Conservation (phyloP, 2,113 vertebrate genomes). For the Microtus montanus region DNA sequence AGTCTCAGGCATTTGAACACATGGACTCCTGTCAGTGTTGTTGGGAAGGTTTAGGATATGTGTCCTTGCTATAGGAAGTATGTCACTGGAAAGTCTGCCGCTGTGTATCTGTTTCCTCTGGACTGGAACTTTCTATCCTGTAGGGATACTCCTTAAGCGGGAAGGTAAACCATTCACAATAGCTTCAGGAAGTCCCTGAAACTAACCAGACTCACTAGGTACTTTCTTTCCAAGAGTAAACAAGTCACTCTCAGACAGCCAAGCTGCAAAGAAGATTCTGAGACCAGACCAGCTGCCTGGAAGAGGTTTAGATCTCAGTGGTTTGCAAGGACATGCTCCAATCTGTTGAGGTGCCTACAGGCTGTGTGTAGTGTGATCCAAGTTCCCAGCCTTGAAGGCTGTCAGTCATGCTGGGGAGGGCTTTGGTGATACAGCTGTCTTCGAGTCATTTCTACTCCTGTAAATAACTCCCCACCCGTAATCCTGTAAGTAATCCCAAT, state of each 20-base stretch:
- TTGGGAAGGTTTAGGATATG: background rate
- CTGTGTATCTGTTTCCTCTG: background rate
- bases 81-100: background rate
- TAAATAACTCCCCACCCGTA: background rate
- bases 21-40: background rate
- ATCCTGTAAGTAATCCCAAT: too few relatives aligned
- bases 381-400: background rate
- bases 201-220: background rate
- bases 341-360: background rate
- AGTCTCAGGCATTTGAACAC: background rate
- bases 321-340: background rate
- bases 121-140: background rate
- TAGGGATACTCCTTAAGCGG: background rate
- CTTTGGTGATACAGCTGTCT: background rate
- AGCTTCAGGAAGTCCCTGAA: background rate
- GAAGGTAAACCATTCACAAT: background rate
- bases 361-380: background rate
- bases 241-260: background rate
- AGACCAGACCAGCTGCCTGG: background rate
- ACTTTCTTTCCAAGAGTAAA: background rate
- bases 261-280: background rate
- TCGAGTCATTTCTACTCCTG: background rate
- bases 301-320: background rate
- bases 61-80: background rate
- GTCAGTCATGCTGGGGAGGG: background rate